These are phyloP conservation scores for Xenopus petersii DNA, from an alignment of 2,797 vertebrate species.

Conservation along the genomic window DNA sequence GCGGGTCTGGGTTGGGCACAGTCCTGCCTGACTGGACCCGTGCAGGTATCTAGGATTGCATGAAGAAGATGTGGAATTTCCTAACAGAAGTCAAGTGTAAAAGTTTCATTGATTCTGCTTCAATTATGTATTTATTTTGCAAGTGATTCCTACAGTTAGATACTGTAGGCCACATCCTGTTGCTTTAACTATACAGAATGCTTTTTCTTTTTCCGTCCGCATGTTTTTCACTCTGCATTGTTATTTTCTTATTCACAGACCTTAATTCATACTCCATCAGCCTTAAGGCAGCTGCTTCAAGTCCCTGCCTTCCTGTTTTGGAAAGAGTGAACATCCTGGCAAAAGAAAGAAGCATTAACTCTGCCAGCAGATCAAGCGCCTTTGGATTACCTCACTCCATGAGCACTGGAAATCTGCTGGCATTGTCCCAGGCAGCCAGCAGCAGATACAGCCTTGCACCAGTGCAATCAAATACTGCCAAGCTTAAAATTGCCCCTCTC, in stretches of 20 bases:
- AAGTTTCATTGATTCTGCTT: no score
- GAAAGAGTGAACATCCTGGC: conserved; percentile 31
- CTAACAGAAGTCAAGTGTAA: no score
- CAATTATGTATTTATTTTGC: no score
- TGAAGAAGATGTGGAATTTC: no score
- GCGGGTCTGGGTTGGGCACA: no score
- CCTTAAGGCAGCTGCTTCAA: conserved; percentile 57
- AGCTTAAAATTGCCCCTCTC: conserved; percentile 21
- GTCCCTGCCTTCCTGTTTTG: conserved; percentile 62
- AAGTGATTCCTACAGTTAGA: no score
- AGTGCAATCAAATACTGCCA: neutral
- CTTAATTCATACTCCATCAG: conserved; percentile 5
- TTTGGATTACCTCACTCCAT: conserved; percentile 60
- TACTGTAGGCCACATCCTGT: conserved; percentile 21
- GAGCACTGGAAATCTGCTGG: conserved; percentile 59
- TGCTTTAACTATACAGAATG: conserved; percentile 34
- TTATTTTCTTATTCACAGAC: conserved; percentile 20
- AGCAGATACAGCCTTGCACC: conserved; percentile 6
- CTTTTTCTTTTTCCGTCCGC: conserved; percentile 20
- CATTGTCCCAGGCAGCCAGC: conserved; percentile 24
- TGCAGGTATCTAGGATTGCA: no score
- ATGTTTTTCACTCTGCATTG: conserved; percentile 15
- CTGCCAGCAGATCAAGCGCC: neutral
- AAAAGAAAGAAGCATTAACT: neutral
- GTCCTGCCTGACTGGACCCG: no score